Conservation (phyloP, 2,888 invertebrate species). For the Macrosoma leucophasiata region DNA sequence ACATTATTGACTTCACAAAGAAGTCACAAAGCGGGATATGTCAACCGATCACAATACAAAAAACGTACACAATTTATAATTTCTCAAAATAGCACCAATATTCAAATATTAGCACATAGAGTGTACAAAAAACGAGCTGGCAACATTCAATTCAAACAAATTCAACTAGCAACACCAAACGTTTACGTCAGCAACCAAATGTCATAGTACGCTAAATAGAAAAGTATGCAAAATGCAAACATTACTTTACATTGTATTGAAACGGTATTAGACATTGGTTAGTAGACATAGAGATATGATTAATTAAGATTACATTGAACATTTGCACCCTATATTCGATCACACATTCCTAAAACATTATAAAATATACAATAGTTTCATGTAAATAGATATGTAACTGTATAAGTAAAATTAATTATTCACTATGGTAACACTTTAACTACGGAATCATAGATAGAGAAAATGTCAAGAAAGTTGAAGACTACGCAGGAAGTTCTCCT, state of each 20-base stretch:
- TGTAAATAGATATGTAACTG: conserved; percentile 63
- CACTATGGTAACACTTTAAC: conserved; percentile 67
- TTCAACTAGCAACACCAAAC: conserved; percentile 37
- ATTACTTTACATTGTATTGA: conserved; percentile 13
- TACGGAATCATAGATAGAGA: conserved; percentile 42
- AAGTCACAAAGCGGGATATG: conserved; percentile 17
- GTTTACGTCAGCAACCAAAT: conserved; percentile 18
- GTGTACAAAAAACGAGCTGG: conserved; percentile 45
- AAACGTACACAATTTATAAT: conserved; percentile 43
- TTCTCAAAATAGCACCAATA: conserved; percentile 69
- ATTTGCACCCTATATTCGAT: conserved; percentile 50
- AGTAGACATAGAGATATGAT: conserved; percentile 44
- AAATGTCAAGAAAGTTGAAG: too few relatives aligned
- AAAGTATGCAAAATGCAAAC: conserved; percentile 14
- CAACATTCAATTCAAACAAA: conserved; percentile 40
- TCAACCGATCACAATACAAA: conserved; percentile 36
- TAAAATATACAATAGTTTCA: conserved; percentile 56
- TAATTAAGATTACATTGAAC: conserved; percentile 42
- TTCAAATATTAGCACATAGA: conserved; percentile 59
- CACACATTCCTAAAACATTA: conserved; percentile 49
- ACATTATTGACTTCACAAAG: too few relatives aligned
- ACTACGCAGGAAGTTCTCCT: too few relatives aligned
- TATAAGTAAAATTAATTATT: conserved; percentile 56
- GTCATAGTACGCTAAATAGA: conserved; percentile 20
- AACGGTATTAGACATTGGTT: conserved; percentile 18